These are phyloP conservation scores for Heloderma charlesbogerti DNA, from an alignment of 2,113 vertebrate species.

Conservation along the genomic window DNA sequence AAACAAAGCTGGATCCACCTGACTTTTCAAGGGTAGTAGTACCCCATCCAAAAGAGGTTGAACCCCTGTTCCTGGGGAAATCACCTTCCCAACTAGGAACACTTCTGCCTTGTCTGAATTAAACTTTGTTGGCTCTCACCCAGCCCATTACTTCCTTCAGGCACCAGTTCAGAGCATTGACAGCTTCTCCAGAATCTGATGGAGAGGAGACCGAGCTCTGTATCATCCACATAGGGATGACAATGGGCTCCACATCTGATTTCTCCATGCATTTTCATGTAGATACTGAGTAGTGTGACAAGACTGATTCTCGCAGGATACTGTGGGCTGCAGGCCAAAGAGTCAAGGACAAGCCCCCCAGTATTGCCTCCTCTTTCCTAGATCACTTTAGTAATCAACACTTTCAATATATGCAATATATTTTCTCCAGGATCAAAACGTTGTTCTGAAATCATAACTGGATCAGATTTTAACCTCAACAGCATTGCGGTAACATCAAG, in stretches of 20 bases:
- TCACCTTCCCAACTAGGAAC: background rate
- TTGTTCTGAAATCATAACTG: background rate
- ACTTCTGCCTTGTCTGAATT: background rate
- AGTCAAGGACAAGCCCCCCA: background rate
- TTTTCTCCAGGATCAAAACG: background rate
- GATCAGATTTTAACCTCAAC: constrained; percentile 5
- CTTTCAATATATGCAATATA: background rate
- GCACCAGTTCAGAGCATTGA: background rate
- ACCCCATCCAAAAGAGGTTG: background rate
- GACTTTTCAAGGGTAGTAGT: background rate
- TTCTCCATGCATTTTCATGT: background rate
- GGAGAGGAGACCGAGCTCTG: background rate
- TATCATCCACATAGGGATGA: too few species aligned
- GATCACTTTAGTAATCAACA: background rate
- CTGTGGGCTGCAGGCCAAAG: background rate
- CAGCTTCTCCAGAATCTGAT: background rate
- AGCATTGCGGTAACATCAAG: background rate
- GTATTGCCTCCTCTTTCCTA: background rate
- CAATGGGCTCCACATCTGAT: background rate
- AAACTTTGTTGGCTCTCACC: background rate
- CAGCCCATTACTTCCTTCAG: background rate
- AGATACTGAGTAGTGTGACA: background rate
- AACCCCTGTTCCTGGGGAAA: background rate
- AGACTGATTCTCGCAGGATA: background rate
- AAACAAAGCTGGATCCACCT: background rate